Evolutionary conservation across 2,797 vertebrate species (phyloP).

Genomic region (Lepilemur ruficaudatus): DNA sequence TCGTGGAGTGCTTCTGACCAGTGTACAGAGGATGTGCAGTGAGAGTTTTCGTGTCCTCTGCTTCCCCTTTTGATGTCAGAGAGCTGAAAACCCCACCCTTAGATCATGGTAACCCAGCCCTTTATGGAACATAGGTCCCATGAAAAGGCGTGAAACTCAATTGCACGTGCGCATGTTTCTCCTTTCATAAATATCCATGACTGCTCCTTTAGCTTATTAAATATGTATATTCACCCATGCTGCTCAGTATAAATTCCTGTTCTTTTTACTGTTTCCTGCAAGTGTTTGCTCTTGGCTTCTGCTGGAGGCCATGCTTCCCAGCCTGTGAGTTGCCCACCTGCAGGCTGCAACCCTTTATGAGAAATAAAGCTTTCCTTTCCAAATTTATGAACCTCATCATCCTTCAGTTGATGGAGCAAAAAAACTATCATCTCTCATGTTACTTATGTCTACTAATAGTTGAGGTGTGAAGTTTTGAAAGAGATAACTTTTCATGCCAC

Average conservation of each 20-base stretch:
- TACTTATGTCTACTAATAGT: neutral
- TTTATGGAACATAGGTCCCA: neutral
- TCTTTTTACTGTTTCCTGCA: neutral
- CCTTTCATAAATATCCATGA: neutral
- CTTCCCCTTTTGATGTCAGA: neutral
- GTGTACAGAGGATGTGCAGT: neutral
- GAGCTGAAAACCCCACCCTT: neutral
- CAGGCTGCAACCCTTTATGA: neutral
- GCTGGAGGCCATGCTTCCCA: neutral
- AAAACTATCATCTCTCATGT: neutral
- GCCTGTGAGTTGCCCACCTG: neutral
- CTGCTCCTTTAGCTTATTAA: neutral
- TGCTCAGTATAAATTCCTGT: neutral
- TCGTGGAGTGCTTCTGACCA: neutral
- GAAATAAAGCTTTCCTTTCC: neutral
- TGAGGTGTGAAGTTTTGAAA: conserved; percentile 37
- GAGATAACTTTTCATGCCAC: conserved; percentile 4
- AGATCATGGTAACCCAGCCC: neutral
- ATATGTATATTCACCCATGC: neutral
- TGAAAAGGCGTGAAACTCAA: neutral
- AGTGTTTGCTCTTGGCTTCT: neutral
- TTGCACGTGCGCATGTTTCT: neutral
- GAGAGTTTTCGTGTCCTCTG: neutral
- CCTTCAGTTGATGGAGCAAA: neutral
- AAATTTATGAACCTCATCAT: neutral